phyloP scores from a whole-genome alignment of 2,888 invertebrate species.

The Malachius bipustulatus region DNA sequence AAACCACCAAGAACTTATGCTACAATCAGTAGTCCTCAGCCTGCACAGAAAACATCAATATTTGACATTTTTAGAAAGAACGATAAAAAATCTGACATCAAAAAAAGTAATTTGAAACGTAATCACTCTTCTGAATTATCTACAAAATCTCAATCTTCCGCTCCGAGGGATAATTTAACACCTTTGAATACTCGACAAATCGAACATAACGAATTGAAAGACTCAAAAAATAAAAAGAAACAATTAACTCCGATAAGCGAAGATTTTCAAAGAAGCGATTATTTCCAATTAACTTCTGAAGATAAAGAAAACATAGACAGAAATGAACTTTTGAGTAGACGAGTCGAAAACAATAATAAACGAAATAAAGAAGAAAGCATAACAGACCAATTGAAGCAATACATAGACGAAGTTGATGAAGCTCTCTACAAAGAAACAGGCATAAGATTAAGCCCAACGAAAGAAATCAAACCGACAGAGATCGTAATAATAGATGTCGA shows the following conservation, averaged over 20 bases:
- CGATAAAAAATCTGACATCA: slow-evolving; percentile 45
- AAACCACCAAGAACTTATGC: slow-evolving; percentile 37
- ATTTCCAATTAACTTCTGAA: slow-evolving; percentile 34
- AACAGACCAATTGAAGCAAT: slow-evolving; percentile 31
- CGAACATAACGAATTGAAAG: no score
- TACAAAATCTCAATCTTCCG: slow-evolving; percentile 40
- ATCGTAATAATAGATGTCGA: slow-evolving; percentile 36
- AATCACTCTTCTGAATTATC: slow-evolving; percentile 45
- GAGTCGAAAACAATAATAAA: slow-evolving; percentile 19
- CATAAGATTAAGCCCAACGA: slow-evolving; percentile 19
- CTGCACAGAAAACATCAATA: slow-evolving; percentile 44
- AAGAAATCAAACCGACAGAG: slow-evolving; percentile 21
- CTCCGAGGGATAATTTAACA: slow-evolving; percentile 9
- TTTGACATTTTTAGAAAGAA: slow-evolving; percentile 54
- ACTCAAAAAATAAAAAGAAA: slow-evolving; percentile 46
- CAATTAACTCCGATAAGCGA: slow-evolving; percentile 73
- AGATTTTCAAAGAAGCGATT: slow-evolving; percentile 58
- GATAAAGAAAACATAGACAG: slow-evolving; percentile 24
- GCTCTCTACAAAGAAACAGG: slow-evolving; percentile 31
- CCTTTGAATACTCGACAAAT: background rate
- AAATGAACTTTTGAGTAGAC: slow-evolving; percentile 13
- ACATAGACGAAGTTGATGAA: slow-evolving; percentile 32
- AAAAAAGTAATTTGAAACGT: slow-evolving; percentile 39
- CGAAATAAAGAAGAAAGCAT: slow-evolving; percentile 23
- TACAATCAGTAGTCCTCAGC: slow-evolving; percentile 37